Percentiles rank a stretch among this genome's conserved stretches.
Conservation (phyloP, 2,797 vertebrate genomes). For the Bufotes viridis region DNA sequence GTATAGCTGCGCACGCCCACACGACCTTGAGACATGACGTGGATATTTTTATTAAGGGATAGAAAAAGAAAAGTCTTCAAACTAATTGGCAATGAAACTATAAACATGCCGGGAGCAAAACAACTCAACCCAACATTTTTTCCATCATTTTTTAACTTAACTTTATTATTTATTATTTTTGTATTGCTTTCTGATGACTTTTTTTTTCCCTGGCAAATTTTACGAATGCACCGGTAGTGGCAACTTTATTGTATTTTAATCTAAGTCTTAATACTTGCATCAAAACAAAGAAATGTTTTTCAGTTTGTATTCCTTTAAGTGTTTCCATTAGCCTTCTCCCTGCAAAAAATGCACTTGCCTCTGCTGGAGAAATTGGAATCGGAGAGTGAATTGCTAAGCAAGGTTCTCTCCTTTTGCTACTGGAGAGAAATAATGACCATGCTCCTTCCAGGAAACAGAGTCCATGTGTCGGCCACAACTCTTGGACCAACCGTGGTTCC, state of each 20-base stretch:
- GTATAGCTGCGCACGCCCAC: not conserved
- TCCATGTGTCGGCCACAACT: too few species aligned
- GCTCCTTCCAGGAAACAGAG: too few species aligned
- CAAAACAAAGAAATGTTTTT: slow-evolving; percentile 5
- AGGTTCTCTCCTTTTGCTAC: not conserved
- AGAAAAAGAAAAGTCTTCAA: not conserved
- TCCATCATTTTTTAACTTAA: slow-evolving; percentile 9
- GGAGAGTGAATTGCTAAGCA: not conserved
- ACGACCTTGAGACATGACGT: not conserved
- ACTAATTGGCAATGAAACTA: not conserved
- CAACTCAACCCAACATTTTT: not conserved
- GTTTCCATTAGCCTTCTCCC: not conserved
- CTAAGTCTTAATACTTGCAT: not conserved
- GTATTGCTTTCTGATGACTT: slow-evolving; percentile 1
- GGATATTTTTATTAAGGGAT: not conserved
- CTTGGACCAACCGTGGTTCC: too few species aligned
- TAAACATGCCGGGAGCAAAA: not conserved
- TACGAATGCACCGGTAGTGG: not conserved
- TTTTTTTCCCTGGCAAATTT: not conserved
- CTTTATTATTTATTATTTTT: slow-evolving; percentile 17
- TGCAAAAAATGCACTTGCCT: not conserved
- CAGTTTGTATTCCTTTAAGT: not conserved
- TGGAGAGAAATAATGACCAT: not conserved
- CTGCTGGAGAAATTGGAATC: too few species aligned
- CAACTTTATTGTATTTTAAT: not conserved